Conservation (phyloP, 2,113 vertebrate genomes). For the Athene noctua region DNA sequence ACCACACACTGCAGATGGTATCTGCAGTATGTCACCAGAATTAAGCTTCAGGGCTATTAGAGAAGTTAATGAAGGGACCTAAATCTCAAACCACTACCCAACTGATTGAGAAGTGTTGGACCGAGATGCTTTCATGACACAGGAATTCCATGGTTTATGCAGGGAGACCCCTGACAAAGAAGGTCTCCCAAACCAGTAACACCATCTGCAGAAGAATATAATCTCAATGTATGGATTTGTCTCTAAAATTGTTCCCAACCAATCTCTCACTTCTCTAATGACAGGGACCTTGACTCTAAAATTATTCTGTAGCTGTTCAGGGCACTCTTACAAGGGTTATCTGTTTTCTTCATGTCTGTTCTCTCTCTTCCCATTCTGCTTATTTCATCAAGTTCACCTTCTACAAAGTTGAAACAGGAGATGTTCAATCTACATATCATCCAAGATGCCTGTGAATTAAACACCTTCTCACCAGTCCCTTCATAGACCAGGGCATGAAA, state of each 20-base stretch:
- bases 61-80: background rate
- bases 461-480: background rate
- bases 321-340: background rate
- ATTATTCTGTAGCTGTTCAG: background rate
- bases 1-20: background rate
- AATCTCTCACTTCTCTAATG: background rate
- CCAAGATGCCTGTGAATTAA: background rate
- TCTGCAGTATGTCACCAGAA: background rate
- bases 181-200: background rate
- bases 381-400: background rate
- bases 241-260: background rate
- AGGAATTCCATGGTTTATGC: background rate
- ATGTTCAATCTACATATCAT: background rate
- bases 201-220: rapidly evolving
- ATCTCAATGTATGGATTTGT: background rate
- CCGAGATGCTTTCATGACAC: background rate
- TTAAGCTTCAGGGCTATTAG: background rate
- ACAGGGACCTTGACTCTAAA: background rate
- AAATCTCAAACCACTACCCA: background rate
- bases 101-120: background rate
- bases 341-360: background rate
- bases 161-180: background rate
- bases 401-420: background rate
- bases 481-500: rapidly evolving
- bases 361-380: background rate